Percentiles rank a stretch among this genome's conserved stretches.
phyloP scores from a whole-genome alignment of 2,797 vertebrate species.

The Pteronotus mesoamericanus region DNA sequence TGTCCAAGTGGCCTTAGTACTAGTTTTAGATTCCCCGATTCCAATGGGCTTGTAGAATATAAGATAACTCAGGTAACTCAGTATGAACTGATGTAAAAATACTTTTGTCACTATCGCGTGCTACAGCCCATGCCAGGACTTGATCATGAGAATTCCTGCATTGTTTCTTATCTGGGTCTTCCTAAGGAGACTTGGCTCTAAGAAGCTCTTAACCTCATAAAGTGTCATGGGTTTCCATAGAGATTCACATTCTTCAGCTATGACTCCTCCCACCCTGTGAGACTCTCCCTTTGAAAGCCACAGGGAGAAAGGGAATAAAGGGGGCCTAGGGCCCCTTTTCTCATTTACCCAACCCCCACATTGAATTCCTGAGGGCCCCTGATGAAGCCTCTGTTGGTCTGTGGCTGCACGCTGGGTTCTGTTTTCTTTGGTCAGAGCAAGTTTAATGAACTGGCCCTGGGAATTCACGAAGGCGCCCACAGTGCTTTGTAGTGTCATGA shows the following conservation, averaged over 20 bases:
- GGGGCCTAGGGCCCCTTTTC: background rate
- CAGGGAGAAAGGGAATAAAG: background rate
- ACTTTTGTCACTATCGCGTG: background rate
- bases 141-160: background rate
- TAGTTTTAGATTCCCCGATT: background rate
- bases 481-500: background rate
- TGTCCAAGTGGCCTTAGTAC: background rate
- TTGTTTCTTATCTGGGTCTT: background rate
- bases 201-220: background rate
- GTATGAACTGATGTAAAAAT: background rate
- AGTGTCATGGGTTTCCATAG: background rate
- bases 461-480: background rate
- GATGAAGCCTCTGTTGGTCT: background rate
- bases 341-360: background rate
- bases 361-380: background rate
- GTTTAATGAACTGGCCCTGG: background rate
- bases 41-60: background rate
- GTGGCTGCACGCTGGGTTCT: background rate
- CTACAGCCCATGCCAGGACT: background rate
- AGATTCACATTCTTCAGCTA: background rate
- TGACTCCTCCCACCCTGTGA: background rate
- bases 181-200: background rate
- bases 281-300: background rate
- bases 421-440: background rate
- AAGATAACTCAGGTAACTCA: background rate